Evolutionary conservation across 2,797 vertebrate species (phyloP).

Genomic region (Tinamus major): DNA sequence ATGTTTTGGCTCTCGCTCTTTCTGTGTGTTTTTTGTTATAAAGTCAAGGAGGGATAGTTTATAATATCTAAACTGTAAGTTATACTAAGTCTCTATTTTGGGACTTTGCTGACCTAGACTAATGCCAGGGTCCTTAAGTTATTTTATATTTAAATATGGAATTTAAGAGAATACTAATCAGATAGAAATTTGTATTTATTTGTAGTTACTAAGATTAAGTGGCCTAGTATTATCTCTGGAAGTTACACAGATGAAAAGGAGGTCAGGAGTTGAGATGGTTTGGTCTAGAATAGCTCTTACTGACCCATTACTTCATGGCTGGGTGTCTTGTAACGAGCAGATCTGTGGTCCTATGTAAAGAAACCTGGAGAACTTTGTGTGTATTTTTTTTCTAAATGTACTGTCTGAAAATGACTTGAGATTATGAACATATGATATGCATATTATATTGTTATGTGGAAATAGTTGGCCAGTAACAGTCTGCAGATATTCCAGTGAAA

Average conservation of each 20-base stretch:
- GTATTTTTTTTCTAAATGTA: not conserved
- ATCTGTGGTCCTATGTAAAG: not conserved
- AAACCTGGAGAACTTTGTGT: not conserved
- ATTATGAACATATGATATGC: not conserved
- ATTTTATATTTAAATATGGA: slow-evolving; percentile 49
- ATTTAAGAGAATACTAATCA: slow-evolving; percentile 52
- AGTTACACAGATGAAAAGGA: slow-evolving; percentile 27
- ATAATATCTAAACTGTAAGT: not conserved
- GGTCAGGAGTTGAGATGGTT: not conserved
- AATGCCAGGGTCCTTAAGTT: slow-evolving; percentile 5
- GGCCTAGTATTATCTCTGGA: slow-evolving; percentile 46
- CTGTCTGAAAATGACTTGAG: not conserved
- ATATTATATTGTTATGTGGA: not conserved
- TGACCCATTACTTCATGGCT: not conserved
- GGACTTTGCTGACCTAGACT: slow-evolving; percentile 29
- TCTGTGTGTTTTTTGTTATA: not conserved
- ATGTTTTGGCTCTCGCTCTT: not conserved
- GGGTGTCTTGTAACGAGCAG: not conserved
- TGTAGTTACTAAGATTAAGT: slow-evolving; percentile 63
- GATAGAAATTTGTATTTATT: slow-evolving; percentile 33
- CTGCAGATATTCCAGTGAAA: not conserved
- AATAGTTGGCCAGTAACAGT: not conserved
- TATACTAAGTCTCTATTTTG: slow-evolving; percentile 9
- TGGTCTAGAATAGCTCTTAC: not conserved
- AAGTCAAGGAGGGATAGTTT: not conserved